Conservation (phyloP, 2,888 invertebrate genomes). For the Lepidochitona cinerea region DNA sequence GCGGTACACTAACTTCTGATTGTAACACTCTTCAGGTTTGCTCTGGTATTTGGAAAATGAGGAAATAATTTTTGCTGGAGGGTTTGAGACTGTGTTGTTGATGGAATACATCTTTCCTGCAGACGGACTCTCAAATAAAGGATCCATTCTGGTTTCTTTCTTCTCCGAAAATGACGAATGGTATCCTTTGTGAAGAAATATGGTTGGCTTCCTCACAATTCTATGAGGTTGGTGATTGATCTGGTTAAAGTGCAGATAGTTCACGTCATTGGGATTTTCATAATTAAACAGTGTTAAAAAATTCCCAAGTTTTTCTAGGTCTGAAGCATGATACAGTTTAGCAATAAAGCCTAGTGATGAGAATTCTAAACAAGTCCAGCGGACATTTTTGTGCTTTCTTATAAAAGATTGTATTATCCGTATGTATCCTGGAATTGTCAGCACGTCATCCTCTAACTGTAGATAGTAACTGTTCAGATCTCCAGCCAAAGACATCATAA, state of each 20-base stretch:
- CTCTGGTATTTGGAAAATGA: background rate
- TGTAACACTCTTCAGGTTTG: background rate
- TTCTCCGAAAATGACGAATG: slow-evolving; percentile 49
- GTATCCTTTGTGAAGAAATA: slow-evolving; percentile 51
- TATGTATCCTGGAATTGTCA: slow-evolving; percentile 60
- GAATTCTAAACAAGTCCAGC: slow-evolving; percentile 54
- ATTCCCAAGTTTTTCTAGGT: slow-evolving; percentile 44
- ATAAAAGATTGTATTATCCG: slow-evolving; percentile 65
- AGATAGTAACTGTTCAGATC: slow-evolving; percentile 66
- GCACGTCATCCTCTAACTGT: slow-evolving; percentile 70
- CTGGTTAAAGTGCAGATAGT: slow-evolving; percentile 43
- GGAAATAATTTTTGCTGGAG: background rate
- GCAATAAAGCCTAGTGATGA: slow-evolving; percentile 56
- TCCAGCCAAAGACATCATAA: slow-evolving; percentile 63
- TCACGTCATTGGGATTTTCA: slow-evolving; percentile 51
- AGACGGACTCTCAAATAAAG: background rate
- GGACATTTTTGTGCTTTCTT: slow-evolving; percentile 39
- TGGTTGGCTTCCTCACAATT: slow-evolving; percentile 41
- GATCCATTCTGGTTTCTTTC: background rate
- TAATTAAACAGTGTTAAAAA: slow-evolving; percentile 63
- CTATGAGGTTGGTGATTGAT: slow-evolving; percentile 37
- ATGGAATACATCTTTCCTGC: background rate
- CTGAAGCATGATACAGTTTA: slow-evolving; percentile 43
- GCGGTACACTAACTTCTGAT: background rate
- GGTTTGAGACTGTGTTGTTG: background rate